Evolutionary conservation across 2,888 invertebrate genomes (phyloP).

Genomic region (Clanis bilineata): DNA sequence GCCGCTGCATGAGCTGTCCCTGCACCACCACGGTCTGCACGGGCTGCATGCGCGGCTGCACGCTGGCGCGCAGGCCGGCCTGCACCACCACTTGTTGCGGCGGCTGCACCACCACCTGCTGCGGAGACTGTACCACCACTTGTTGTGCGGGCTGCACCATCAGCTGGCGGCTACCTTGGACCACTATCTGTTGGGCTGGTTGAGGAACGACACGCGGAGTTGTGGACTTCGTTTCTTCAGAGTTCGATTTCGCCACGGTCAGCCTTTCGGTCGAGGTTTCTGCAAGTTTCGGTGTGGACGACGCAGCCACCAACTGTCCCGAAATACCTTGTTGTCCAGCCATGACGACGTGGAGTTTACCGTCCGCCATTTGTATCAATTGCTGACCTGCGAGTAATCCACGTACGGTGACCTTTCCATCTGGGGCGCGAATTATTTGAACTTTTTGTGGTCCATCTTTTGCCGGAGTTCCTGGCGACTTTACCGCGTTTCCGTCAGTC

Average conservation of each 20-base stretch:
- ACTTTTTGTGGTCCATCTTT: conserved; percentile 87
- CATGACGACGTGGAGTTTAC: conserved; percentile 92
- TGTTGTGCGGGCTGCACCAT: conserved; percentile 60
- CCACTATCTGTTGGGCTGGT: conserved; percentile 46
- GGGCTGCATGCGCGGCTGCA: conserved; percentile 48
- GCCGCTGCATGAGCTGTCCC: conserved; percentile 47
- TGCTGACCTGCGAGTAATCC: conserved; percentile 96
- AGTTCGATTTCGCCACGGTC: conserved; percentile 22
- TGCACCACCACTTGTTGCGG: conserved; percentile 49
- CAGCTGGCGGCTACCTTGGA: conserved; percentile 56
- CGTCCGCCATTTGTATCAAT: conserved; percentile 95
- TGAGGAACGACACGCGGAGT: conserved; percentile 28
- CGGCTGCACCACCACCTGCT: conserved; percentile 50
- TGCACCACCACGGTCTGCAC: conserved; percentile 68
- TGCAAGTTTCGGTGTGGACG: conserved; percentile 45
- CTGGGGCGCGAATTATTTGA: conserved; percentile 94
- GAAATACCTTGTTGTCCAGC: conserved; percentile 82
- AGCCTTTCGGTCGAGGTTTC: conserved; percentile 31
- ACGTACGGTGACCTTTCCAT: conserved; percentile 95
- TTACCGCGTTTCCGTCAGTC: conserved; percentile 67
- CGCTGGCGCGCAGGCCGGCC: conserved; percentile 45
- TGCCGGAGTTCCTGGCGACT: conserved; percentile 49
- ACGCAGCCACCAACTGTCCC: conserved; percentile 68
- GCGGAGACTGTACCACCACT: conserved; percentile 48
- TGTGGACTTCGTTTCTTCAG: conserved; percentile 31